Percentiles rank a stretch among this genome's conserved stretches.
phyloP scores from a whole-genome alignment of 2,797 vertebrate species.

The Nothura maculosa region DNA sequence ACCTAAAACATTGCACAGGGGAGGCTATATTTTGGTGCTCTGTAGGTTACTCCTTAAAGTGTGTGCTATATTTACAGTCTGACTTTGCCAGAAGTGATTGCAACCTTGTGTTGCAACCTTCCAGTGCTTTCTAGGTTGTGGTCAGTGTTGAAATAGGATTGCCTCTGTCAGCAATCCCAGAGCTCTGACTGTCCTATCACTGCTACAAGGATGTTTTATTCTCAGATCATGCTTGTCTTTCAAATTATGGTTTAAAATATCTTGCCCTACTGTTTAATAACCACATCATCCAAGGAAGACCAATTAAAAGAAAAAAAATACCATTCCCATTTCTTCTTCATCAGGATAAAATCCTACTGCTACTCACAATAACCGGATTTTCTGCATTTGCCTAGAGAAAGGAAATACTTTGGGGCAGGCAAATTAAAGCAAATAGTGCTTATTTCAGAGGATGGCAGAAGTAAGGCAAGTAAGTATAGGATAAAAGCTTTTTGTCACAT shows the following conservation, averaged over 20 bases:
- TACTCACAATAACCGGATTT: not conserved
- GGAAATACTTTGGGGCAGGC: not conserved
- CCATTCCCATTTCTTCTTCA: not conserved
- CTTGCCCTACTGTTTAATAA: not conserved
- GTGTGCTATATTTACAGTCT: fast-evolving
- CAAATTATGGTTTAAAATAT: not conserved
- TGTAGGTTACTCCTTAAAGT: not conserved
- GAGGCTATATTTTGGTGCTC: not conserved
- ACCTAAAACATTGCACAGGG: not conserved
- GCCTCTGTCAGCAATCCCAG: fast-evolving
- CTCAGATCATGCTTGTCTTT: not conserved
- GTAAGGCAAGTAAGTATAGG: not conserved
- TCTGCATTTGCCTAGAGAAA: not conserved
- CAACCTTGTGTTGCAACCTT: not conserved
- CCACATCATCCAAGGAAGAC: not conserved
- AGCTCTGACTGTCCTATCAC: not conserved
- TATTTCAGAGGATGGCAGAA: not conserved
- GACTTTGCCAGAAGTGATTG: not conserved
- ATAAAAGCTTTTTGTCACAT: not conserved
- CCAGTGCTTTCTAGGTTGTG: fast-evolving
- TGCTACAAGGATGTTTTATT: not conserved
- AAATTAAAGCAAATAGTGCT: not conserved
- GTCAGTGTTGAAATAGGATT: fast-evolving
- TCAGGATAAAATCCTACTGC: not conserved
- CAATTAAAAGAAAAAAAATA: not conserved